Evolutionary conservation across 2,113 vertebrate genomes (phyloP).

Genomic region (Panurus biarmicus): DNA sequence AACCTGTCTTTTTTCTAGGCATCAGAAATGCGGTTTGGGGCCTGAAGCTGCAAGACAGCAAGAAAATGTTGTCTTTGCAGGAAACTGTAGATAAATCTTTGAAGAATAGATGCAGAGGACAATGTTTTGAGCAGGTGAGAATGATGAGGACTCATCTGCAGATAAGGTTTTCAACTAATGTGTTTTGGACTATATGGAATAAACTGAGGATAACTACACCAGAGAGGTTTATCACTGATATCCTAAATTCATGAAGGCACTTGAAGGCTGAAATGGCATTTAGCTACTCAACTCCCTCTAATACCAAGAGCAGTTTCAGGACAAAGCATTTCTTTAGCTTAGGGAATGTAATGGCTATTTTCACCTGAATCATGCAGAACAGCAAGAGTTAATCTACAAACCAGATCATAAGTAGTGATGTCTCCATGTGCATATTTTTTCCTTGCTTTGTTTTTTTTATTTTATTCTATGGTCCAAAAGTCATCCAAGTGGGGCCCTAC

Average conservation of each 20-base stretch:
- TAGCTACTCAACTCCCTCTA: background rate
- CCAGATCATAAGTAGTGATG: background rate
- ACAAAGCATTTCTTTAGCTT: background rate
- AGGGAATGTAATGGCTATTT: background rate
- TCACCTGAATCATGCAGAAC: background rate
- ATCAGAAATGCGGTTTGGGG: background rate
- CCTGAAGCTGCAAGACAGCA: background rate
- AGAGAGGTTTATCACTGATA: background rate
- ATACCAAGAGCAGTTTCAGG: background rate
- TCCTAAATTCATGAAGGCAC: background rate
- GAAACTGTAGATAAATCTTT: background rate
- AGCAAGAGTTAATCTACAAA: background rate
- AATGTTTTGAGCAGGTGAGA: background rate
- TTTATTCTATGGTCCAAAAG: background rate
- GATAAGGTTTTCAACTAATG: background rate
- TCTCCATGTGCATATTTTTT: background rate
- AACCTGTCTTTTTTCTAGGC: background rate
- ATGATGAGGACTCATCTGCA: background rate
- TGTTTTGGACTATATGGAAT: background rate
- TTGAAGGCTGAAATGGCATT: background rate
- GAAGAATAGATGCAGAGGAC: background rate
- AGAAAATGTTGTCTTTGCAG: background rate
- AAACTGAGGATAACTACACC: background rate
- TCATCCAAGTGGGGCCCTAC: background rate
- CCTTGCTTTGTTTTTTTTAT: background rate